Conservation (phyloP, 2,888 invertebrate species). For the Embidobia sp. region DNA sequence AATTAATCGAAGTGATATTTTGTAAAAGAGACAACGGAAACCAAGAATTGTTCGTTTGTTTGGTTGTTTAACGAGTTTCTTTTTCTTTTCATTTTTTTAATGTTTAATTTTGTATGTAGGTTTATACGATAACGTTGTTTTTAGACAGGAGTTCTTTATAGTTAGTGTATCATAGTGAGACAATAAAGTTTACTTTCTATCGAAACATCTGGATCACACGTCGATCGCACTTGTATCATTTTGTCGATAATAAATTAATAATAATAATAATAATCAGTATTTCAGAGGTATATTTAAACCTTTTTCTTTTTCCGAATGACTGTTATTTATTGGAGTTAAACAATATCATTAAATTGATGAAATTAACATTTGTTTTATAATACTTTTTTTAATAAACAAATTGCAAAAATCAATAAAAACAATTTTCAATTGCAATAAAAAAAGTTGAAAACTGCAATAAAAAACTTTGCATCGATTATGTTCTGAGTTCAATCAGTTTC, state of each 20-base stretch:
- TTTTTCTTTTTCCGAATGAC: too few species aligned
- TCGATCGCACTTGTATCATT: conserved; percentile 37
- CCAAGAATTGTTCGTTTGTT: conserved; percentile 43
- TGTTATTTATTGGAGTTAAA: too few species aligned
- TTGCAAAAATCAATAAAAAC: too few species aligned
- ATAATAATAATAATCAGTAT: conserved; percentile 22
- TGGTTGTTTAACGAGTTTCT: conserved; percentile 53
- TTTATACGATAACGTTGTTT: conserved; percentile 57
- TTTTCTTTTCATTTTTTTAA: too few species aligned
- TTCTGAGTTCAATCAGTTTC: neutral
- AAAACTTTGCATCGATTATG: too few species aligned
- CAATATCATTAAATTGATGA: too few species aligned
- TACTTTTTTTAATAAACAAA: too few species aligned
- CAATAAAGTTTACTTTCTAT: conserved; percentile 61
- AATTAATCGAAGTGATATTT: conserved; percentile 51
- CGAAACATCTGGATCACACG: conserved; percentile 42
- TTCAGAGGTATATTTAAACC: conserved; percentile 6
- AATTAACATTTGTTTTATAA: too few species aligned
- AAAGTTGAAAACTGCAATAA: neutral
- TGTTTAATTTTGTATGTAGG: conserved; percentile 62
- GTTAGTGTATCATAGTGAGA: conserved; percentile 61
- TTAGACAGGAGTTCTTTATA: conserved; percentile 56
- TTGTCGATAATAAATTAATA: conserved; percentile 25
- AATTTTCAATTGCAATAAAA: too few species aligned
- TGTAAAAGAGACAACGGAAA: conserved; percentile 41